phyloP scores from a whole-genome alignment of 2,888 invertebrate genomes.

The Branchinecta sandiegonensis region DNA sequence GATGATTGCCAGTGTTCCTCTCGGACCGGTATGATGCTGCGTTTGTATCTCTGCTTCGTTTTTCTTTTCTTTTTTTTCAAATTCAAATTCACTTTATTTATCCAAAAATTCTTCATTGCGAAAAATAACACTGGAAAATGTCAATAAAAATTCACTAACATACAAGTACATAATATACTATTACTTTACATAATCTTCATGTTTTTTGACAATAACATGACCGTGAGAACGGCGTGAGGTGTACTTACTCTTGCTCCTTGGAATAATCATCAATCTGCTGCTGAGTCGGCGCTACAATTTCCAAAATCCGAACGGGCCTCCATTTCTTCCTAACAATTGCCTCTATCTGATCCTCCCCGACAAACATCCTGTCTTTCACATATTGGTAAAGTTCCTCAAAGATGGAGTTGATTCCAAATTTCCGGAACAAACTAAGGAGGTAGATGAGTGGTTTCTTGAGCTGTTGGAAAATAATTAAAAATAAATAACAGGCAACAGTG shows the following conservation, averaged over 20 bases:
- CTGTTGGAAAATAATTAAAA: background rate
- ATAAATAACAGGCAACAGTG: too few relatives aligned
- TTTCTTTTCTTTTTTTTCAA: too few relatives aligned
- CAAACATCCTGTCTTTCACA: conserved; percentile 1
- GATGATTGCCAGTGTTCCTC: too few relatives aligned
- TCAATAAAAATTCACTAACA: too few relatives aligned
- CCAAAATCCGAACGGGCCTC: background rate
- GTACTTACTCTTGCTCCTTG: conserved; percentile 10
- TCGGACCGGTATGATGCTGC: too few relatives aligned
- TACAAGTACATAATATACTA: too few relatives aligned
- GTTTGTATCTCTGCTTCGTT: too few relatives aligned
- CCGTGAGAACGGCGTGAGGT: background rate
- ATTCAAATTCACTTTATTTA: too few relatives aligned
- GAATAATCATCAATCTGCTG: background rate
- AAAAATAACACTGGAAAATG: too few relatives aligned
- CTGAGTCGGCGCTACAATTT: background rate
- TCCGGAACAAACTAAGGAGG: background rate
- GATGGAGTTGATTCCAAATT: conserved; percentile 13
- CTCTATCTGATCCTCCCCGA: background rate
- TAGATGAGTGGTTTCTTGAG: background rate
- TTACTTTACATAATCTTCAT: too few relatives aligned
- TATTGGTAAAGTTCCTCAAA: conserved; percentile 6
- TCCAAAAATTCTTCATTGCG: too few relatives aligned
- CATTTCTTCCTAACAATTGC: background rate
- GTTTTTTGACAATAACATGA: too few relatives aligned